A percentile compares a stretch with the other conserved stretches of the same genome.
phyloP scores from a whole-genome alignment of 2,888 invertebrate species.

The Rapana venosa region DNA sequence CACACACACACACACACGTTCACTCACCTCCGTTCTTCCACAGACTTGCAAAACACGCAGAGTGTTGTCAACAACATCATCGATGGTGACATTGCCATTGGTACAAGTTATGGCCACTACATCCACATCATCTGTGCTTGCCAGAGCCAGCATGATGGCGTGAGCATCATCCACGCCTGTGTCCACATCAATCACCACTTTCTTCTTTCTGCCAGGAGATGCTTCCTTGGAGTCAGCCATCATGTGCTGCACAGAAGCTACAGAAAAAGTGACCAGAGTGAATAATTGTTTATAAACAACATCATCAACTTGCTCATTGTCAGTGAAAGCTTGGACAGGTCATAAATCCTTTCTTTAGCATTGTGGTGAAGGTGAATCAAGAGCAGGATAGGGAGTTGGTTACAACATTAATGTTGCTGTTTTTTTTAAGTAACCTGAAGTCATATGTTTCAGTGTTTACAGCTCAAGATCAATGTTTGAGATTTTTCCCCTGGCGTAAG shows the following conservation, averaged over 20 bases:
- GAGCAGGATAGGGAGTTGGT: too few relatives aligned
- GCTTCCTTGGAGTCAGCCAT: neutral
- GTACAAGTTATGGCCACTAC: conserved; percentile 87
- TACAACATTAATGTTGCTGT: too few relatives aligned
- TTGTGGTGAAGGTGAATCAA: too few relatives aligned
- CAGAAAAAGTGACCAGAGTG: neutral
- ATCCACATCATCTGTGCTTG: conserved; percentile 77
- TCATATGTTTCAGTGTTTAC: too few relatives aligned
- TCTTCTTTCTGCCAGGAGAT: neutral
- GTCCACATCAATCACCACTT: conserved; percentile 75
- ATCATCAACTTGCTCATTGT: neutral
- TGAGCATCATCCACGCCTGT: conserved; percentile 77
- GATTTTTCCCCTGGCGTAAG: too few relatives aligned
- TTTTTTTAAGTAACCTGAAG: too few relatives aligned
- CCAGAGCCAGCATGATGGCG: conserved; percentile 75
- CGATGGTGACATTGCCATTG: conserved; percentile 86
- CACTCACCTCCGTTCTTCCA: conserved; percentile 64
- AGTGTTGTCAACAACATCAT: conserved; percentile 85
- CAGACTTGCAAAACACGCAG: conserved; percentile 82
- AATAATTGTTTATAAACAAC: neutral
- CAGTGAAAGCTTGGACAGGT: neutral
- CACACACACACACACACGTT: neutral
- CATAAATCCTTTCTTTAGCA: too few relatives aligned
- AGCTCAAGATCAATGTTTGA: too few relatives aligned
- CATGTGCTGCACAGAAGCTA: neutral